These are phyloP conservation scores for Piezodorus guildinii DNA, from an alignment of 1,140 invertebrate species.

Conservation along the genomic window DNA sequence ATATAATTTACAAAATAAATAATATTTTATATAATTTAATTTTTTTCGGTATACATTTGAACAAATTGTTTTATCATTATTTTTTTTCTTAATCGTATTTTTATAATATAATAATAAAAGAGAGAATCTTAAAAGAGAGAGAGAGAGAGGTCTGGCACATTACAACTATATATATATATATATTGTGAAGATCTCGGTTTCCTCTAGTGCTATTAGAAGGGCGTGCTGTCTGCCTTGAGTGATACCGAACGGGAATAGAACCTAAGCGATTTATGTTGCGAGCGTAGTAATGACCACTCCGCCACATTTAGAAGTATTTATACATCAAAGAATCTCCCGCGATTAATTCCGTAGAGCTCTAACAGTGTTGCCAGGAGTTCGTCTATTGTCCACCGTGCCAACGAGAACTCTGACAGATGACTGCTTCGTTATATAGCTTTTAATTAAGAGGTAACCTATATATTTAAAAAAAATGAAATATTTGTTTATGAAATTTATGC, in stretches of 20 bases:
- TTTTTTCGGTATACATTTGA: constrained; percentile 19
- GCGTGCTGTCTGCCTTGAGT: background rate
- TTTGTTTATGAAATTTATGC: too few relatives aligned
- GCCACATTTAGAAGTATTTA: too few relatives aligned
- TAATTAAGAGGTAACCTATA: background rate
- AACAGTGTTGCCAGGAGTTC: constrained; percentile 1
- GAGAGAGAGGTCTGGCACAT: constrained; percentile 1
- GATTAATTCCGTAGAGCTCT: background rate
- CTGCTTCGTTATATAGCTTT: background rate
- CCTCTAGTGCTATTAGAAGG: constrained; percentile 9
- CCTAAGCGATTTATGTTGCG: too few relatives aligned
- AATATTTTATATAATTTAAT: constrained; percentile 14
- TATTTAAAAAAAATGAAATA: too few relatives aligned
- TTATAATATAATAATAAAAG: constrained; percentile 2
- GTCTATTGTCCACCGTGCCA: constrained; percentile 6
- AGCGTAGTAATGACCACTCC: too few relatives aligned
- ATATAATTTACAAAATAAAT: constrained; percentile 19
- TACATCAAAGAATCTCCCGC: too few relatives aligned
- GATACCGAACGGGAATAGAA: too few relatives aligned
- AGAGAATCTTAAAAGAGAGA: constrained; percentile 1
- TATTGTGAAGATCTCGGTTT: background rate
- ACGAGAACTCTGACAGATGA: constrained; percentile 11
- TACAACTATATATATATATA: background rate
- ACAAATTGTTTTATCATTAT: constrained; percentile 1
- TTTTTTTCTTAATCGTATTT: constrained; percentile 2